These are phyloP conservation scores for Oegoconia quadripuncta DNA, from an alignment of 2,888 invertebrate species.

Conservation along the genomic window DNA sequence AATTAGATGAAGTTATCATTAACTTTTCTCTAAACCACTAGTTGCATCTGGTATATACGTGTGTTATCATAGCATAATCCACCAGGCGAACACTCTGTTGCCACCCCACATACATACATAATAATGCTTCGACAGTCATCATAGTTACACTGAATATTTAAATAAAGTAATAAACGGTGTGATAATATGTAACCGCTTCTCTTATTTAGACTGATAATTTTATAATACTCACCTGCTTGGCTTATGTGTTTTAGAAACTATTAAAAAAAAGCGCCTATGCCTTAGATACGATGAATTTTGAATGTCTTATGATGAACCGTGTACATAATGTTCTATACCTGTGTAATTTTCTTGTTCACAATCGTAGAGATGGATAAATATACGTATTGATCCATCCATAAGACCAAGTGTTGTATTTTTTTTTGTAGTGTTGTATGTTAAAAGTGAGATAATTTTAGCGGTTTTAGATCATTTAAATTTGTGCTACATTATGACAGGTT, in stretches of 20 bases:
- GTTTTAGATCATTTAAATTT: slow-evolving; percentile 12
- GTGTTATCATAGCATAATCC: not conserved
- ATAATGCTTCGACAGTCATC: not conserved
- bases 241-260: not conserved
- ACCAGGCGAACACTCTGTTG: not conserved
- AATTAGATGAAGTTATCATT: too few relatives aligned
- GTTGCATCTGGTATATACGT: too few relatives aligned
- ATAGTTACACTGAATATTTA: slow-evolving; percentile 37
- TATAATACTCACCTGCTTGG: not conserved
- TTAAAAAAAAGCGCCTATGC: not conserved
- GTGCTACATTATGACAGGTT: slow-evolving; percentile 11
- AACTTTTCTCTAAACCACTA: too few relatives aligned
- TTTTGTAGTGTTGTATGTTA: slow-evolving; percentile 12
- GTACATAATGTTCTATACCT: not conserved
- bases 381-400: slow-evolving; percentile 5
- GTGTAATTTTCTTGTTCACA: slow-evolving; percentile 2
- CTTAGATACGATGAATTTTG: slow-evolving; percentile 1
- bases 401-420: slow-evolving; percentile 9
- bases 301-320: not conserved
- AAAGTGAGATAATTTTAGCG: slow-evolving; percentile 3
- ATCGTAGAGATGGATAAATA: not conserved
- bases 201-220: slow-evolving; percentile 19
- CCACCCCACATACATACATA: not conserved
- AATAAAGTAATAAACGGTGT: slow-evolving; percentile 45
- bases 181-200: slow-evolving; percentile 33